Conservation (phyloP, 2,888 invertebrate species). For the Metalampra italica region DNA sequence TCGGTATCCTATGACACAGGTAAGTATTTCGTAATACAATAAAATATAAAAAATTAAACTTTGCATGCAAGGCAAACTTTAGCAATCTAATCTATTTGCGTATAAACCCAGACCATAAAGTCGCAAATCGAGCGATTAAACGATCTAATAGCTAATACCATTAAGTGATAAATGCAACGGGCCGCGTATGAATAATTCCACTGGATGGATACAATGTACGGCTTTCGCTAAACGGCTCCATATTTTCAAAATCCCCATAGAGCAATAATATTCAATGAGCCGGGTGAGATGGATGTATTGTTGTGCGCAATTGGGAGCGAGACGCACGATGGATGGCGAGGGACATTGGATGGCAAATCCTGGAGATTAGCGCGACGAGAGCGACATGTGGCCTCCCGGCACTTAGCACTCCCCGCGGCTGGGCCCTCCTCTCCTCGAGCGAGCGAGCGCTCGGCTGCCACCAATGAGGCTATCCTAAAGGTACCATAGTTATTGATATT, state of each 20-base stretch:
- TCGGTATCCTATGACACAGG: neutral
- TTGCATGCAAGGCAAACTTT: no score
- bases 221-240: constrained; percentile 77
- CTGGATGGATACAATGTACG: constrained; percentile 75
- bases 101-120: constrained; percentile 50
- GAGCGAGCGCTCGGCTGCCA: constrained; percentile 20
- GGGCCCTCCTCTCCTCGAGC: constrained; percentile 27
- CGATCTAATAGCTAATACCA: constrained; percentile 74
- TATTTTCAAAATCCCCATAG: constrained; percentile 78
- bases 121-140: constrained; percentile 73
- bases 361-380: constrained; percentile 75
- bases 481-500: constrained; percentile 43
- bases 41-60: neutral
- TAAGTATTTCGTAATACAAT: neutral
- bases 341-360: constrained; percentile 75
- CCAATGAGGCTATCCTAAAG: constrained; percentile 23
- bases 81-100: constrained; percentile 15
- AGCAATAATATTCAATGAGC: constrained; percentile 78
- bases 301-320: constrained; percentile 35
- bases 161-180: constrained; percentile 77
- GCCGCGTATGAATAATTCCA: constrained; percentile 75
- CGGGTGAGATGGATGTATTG: constrained; percentile 60
- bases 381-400: constrained; percentile 75
- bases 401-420: constrained; percentile 59
- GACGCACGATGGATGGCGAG: constrained; percentile 43